Percentiles rank a stretch among this genome's conserved stretches.
Evolutionary conservation across 2,113 vertebrate species (phyloP).

Genomic region (Columbina picui): DNA sequence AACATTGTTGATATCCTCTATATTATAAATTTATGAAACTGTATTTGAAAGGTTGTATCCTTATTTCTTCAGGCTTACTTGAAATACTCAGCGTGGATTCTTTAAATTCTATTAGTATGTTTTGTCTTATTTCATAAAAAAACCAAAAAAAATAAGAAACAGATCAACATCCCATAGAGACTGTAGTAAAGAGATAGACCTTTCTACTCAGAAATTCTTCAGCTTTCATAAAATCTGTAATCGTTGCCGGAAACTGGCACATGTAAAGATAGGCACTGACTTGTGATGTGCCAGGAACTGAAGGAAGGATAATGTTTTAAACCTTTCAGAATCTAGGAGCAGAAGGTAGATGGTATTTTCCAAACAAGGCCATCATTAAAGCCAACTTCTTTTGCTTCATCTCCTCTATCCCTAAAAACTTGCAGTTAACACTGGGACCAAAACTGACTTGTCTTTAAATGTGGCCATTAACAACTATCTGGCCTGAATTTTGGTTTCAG

Average conservation of each 20-base stretch:
- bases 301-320: not conserved
- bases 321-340: not conserved
- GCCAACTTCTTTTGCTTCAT: not conserved
- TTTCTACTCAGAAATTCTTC: not conserved
- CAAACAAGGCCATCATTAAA: not conserved
- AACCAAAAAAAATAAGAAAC: not conserved
- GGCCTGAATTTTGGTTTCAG: not conserved
- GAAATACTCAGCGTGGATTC: not conserved
- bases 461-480: not conserved
- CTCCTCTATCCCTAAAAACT: not conserved
- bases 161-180: not conserved
- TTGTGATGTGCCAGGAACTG: not conserved
- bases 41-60: not conserved
- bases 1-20: not conserved
- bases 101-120: not conserved
- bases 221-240: not conserved
- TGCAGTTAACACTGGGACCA: not conserved
- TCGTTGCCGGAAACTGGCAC: not conserved
- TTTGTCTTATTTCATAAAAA: not conserved
- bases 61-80: not conserved
- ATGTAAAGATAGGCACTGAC: not conserved
- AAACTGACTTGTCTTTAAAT: not conserved
- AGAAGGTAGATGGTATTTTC: not conserved
- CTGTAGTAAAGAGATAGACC: not conserved
- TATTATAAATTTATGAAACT: not conserved